Evolutionary conservation across 2,113 vertebrate genomes (phyloP), one percentile per base, ranked within the genome.

Genomic region (Sorex fumeus): DNA sequence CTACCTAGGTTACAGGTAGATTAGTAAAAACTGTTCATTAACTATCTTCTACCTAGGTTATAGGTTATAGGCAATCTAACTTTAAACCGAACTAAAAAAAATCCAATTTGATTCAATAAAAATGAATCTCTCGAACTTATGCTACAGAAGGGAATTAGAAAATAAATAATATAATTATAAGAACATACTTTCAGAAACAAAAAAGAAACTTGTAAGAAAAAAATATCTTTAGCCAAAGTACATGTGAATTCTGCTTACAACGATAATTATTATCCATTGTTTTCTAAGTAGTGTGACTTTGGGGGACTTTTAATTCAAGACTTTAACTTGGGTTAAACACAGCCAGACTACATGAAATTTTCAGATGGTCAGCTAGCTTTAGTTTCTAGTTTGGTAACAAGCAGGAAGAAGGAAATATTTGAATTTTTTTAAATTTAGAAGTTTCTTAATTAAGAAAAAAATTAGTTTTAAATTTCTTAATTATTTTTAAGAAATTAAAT

Each of bases 21-120:
- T 4, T 40, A 40, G 40, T 40, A 40, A 40, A 40, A 40, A 40
- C 40, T 40, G 40, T 40, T 40, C 40, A 40, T 40, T 40, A 40
- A 40, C 40, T 4, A 40, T 40, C 40, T 40, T 40, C 40, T 40
- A 40, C 40, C n/a, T n/a, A 93, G 66, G 45, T 93, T 83, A 86
- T 15, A 8, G 28, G 28, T 21, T 66, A 66, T 12, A 60, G 30
- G 34, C 69, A 88, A 82, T 66, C 27, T 82, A 11, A 62, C 66
- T 95, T 92, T 75, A 92, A 83, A 92, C 71, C 8, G 36, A 92
- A 86, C 43, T 83, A 27, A n/a, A 91, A 93, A 77, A 34, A 91
- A 74, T 89, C 10, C 90, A 84, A 87, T 84, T 85, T 83, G 83
- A 62, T 34, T 90, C 43, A 79, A 77, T 25, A 64, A 64, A 88